Conservation (phyloP, 1,140 invertebrate genomes). For the Mesaphorura yosii region DNA sequence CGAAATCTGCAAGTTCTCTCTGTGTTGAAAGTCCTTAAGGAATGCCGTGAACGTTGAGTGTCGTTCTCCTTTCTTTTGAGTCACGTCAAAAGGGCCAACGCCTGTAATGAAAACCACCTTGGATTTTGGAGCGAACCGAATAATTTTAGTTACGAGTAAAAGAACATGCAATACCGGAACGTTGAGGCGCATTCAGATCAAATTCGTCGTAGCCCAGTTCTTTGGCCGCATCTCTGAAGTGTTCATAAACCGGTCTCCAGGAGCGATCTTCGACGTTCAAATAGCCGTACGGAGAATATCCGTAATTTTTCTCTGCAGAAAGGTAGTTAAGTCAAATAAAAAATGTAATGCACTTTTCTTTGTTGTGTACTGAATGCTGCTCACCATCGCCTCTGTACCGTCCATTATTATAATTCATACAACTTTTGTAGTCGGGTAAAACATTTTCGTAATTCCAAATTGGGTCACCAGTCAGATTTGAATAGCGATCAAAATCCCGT, state of each 20-base stretch:
- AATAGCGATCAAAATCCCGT: constrained; percentile 9
- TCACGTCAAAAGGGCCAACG: constrained; percentile 11
- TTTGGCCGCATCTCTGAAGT: constrained; percentile 17
- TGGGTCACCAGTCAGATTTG: constrained; percentile 7
- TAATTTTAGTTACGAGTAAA: background rate
- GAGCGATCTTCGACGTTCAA: constrained; percentile 20
- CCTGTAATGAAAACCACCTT: background rate
- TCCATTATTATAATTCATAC: constrained; percentile 3
- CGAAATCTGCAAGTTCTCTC: constrained; percentile 19
- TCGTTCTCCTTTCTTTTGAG: constrained; percentile 22
- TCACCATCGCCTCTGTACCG: constrained; percentile 9
- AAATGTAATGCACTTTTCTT: background rate
- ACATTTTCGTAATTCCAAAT: constrained; percentile 1
- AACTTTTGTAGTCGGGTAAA: constrained; percentile 7
- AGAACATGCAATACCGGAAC: background rate
- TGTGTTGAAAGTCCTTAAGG: constrained; percentile 7
- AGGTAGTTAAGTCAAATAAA: constrained; percentile 1
- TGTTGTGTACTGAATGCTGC: background rate
- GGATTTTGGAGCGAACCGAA: background rate
- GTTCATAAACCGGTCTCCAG: constrained; percentile 4
- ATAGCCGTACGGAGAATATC: constrained; percentile 10
- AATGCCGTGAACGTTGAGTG: constrained; percentile 17
- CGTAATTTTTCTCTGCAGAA: constrained; percentile 13
- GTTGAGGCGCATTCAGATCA: constrained; percentile 19
- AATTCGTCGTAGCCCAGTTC: constrained; percentile 13